Evolutionary conservation across 2,797 vertebrate genomes (phyloP), one percentile per base, ranked within the genome.

Genomic region (Propithecus deckenii): DNA sequence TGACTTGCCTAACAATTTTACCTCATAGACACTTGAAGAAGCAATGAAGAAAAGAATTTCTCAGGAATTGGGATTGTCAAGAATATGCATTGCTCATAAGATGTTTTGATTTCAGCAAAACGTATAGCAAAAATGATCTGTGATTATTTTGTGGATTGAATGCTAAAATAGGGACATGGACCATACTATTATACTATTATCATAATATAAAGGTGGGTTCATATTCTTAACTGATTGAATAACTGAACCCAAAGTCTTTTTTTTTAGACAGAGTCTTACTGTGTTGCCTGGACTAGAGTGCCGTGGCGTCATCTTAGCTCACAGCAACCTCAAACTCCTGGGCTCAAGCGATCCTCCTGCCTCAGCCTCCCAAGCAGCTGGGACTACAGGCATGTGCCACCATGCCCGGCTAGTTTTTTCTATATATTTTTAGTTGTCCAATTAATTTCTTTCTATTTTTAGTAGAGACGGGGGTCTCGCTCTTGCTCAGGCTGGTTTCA

Each of bases 91-190:
- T 93, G 20, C 6, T 78, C 10, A 11, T 46, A 72, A 91, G 17
- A 30, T 61, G 69, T 75, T 90, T 86, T 63, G n/a, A 93, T 89
- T 84, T 84, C 50, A 96, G 41, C 5, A 87, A 96, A 91, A 89
- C 7, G 67, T 78, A 50, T 17, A 90, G 7, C 5, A 80, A 92
- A 94, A 74, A 65, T 76, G 4, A 79, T 48, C n/a, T 94, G 20
- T 67, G n/a, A 63, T 59, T 75, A 71, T 80, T 83, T 67, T 91
- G 20, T 93, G 12, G 13, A 83, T 89, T 94, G 76, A 92, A 65
- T 72, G 6, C 2, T 95, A 93, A 84, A 89, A 89, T 86, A 80
- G 65, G 17, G 61, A 30, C 65, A 57, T 86, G 11, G 13, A 74
- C 81, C 30, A 7, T 28, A 22, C 1, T 91, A 22, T 55, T 55